Conservation (phyloP, 2,113 vertebrate genomes). For the Semnornis frantzii region DNA sequence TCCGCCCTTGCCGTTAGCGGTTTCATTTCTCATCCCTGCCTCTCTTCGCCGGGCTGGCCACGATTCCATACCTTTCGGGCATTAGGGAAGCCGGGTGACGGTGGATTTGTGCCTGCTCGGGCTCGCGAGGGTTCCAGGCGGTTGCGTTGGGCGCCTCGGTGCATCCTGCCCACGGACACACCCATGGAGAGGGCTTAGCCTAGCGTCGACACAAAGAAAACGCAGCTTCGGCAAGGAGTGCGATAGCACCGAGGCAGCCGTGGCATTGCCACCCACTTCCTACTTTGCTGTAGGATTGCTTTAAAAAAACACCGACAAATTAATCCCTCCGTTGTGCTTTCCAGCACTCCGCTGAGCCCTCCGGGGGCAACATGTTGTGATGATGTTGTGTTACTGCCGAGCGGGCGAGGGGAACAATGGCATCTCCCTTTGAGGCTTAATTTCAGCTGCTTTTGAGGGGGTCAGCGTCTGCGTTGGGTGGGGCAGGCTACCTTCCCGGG, state of each 20-base stretch:
- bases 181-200: conserved; percentile 72
- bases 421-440: conserved; percentile 9
- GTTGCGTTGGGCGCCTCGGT: not conserved
- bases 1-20: not conserved
- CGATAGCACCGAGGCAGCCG: not conserved
- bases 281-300: not conserved
- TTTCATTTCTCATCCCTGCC: not conserved
- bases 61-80: not conserved
- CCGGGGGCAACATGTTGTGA: not conserved
- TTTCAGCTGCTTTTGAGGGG: conserved; percentile 39
- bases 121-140: not conserved
- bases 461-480: conserved; percentile 74
- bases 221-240: conserved; percentile 8
- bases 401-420: conserved; percentile 16
- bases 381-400: not conserved
- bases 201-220: conserved; percentile 72
- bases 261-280: conserved; percentile 7
- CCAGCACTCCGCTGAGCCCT: not conserved
- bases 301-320: not conserved
- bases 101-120: not conserved
- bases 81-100: not conserved
- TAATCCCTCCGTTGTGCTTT: not conserved
- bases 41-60: not conserved
- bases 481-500: conserved; percentile 72
- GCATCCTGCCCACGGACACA: conserved; percentile 74